Conservation (phyloP, 2,888 invertebrate species). For the Coleophora flavipennella region DNA sequence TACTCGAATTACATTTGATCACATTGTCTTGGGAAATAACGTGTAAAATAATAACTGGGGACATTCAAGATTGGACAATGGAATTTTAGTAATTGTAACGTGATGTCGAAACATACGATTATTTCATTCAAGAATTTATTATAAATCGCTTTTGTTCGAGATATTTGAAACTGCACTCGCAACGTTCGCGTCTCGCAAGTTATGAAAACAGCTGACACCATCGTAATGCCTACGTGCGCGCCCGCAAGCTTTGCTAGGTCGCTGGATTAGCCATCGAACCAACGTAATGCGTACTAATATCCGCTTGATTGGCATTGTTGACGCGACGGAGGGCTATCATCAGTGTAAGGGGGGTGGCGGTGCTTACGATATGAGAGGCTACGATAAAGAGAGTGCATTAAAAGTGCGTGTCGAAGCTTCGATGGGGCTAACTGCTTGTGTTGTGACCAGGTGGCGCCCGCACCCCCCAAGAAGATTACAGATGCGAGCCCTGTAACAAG, state of each 20-base stretch:
- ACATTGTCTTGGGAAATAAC: constrained; percentile 60
- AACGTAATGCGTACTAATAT: constrained; percentile 52
- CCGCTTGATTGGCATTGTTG: constrained; percentile 37
- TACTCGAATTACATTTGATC: constrained; percentile 55
- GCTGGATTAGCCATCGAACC: constrained; percentile 35
- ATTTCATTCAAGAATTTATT: constrained; percentile 59
- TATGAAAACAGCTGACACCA: constrained; percentile 33
- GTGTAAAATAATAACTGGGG: constrained; percentile 38
- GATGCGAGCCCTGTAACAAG: constrained; percentile 94
- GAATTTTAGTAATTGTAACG: constrained; percentile 57
- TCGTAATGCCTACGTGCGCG: too few species aligned
- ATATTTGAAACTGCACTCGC: constrained; percentile 43
- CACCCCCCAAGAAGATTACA: constrained; percentile 88
- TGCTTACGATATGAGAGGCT: constrained; percentile 61
- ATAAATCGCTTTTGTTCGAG: constrained; percentile 55
- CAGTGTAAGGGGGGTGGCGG: constrained; percentile 66
- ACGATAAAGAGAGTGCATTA: constrained; percentile 69
- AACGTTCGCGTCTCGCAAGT: constrained; percentile 23
- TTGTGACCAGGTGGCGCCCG: constrained; percentile 80
- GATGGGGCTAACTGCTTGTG: constrained; percentile 69
- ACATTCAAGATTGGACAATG: constrained; percentile 61
- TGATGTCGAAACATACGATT: constrained; percentile 55
- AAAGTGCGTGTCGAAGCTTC: constrained; percentile 64
- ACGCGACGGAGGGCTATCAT: constrained; percentile 55
- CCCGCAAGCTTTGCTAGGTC: constrained; percentile 42